Evolutionary conservation across 2,888 invertebrate genomes (phyloP).

Genomic region (Melolontha melolontha): DNA sequence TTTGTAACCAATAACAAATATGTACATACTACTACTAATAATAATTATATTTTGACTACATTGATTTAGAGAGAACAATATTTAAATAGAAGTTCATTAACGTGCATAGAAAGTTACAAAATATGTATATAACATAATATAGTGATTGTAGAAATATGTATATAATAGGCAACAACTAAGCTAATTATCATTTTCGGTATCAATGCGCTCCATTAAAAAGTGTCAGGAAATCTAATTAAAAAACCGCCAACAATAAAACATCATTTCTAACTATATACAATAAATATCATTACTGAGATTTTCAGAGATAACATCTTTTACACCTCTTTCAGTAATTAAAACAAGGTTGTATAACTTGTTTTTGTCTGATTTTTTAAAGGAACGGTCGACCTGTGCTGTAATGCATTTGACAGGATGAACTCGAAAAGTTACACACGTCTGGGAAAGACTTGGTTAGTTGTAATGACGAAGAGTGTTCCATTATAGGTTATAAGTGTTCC

Average conservation of each 20-base stretch:
- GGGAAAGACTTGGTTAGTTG: slow-evolving; percentile 1
- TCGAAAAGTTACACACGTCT: slow-evolving; percentile 23
- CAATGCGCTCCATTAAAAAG: slow-evolving; percentile 48
- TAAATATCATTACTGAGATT: slow-evolving; percentile 53
- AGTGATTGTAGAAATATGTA: no score
- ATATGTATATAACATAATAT: no score
- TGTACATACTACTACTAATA: no score
- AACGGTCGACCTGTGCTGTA: slow-evolving; percentile 20
- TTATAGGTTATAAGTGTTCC: slow-evolving; percentile 53
- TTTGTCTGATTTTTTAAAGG: slow-evolving; percentile 49
- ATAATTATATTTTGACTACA: no score
- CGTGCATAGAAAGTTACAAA: no score
- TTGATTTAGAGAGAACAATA: no score
- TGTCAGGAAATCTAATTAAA: slow-evolving; percentile 51
- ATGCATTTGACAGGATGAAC: background rate
- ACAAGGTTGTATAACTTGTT: slow-evolving; percentile 59
- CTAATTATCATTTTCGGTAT: slow-evolving; percentile 47
- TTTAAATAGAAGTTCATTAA: no score
- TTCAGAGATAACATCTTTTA: slow-evolving; percentile 56
- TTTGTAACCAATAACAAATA: no score
- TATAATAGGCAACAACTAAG: background rate
- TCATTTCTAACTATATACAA: slow-evolving; percentile 52
- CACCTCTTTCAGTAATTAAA: slow-evolving; percentile 60
- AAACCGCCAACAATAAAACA: slow-evolving; percentile 49
- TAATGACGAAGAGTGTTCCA: slow-evolving; percentile 51